Evolutionary conservation across 2,113 vertebrate species (phyloP).

Genomic region (Taxidea taxus): DNA sequence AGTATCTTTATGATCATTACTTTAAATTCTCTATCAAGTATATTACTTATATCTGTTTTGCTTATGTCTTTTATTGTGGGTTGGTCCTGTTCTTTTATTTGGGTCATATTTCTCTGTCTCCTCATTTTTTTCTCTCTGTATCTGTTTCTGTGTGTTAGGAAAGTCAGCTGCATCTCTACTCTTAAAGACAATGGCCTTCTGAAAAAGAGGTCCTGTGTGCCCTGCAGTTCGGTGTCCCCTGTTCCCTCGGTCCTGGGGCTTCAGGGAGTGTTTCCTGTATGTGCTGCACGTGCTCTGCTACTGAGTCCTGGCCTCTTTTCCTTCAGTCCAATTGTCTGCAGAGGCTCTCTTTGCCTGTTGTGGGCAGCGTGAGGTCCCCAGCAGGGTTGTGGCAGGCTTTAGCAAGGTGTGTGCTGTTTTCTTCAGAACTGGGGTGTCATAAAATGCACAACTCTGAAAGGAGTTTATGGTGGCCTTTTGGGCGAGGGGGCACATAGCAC

Average conservation of each 20-base stretch:
- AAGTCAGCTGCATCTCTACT: background rate
- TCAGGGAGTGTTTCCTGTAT: background rate
- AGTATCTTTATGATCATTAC: background rate
- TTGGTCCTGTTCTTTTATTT: background rate
- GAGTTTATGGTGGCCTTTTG: background rate
- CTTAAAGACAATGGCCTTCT: background rate
- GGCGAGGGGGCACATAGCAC: background rate
- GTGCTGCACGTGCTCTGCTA: background rate
- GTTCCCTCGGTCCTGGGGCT: background rate
- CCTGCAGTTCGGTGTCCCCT: background rate
- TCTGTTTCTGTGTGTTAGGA: background rate
- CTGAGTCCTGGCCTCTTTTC: background rate
- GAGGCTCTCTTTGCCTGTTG: background rate
- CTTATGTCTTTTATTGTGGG: background rate
- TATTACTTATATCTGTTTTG: background rate
- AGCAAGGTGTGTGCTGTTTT: background rate
- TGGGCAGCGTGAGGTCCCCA: background rate
- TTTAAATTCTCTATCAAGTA: background rate
- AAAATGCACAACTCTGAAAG: background rate
- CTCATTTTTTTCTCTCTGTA: background rate
- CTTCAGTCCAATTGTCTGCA: background rate
- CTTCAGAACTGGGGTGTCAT: background rate
- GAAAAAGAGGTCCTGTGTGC: background rate
- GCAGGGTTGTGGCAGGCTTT: background rate
- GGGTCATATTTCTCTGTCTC: background rate